Evolutionary conservation across 1,140 invertebrate species (phyloP), one percentile per base, ranked within the genome.

Genomic region (Cydia pomonella): DNA sequence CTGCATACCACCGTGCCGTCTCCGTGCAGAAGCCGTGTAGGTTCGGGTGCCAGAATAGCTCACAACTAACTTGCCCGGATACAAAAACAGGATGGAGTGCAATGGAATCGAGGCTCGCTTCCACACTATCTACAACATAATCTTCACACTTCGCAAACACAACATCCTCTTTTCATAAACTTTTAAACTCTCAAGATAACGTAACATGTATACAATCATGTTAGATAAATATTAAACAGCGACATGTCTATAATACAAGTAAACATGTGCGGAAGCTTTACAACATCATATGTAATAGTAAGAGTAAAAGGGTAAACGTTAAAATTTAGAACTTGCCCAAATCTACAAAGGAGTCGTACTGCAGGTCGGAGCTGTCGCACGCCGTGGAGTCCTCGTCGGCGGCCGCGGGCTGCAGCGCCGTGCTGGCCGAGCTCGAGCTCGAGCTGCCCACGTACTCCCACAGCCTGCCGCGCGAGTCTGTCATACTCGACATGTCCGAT

Each of bases 291-390:
- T 74, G 75, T 50, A 73, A 66, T 33, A 71, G 50, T 73, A 77
- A 73, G 74, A 44, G 53, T 74, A 71, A 73, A 64, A 69, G 59
- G 27, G 71, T 75, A 85, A 92, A 92, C 78, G 90, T 91, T 69
- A 69, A 29, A 29, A 29, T 66, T 66, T 66, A 66, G 27, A 69
- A 69, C 29, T 69, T 69, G 27, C 91, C 91, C 87, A 92, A 89
- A 79, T 92, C 90, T 82, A 92, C 86, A 80, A 91, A 91, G 66
- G 91, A 92, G 69, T 92, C 91, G 77, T 92, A 92, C 78, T 92
- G 91, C 33, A 92, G 79, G 72, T 92, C 91, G 72, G 82, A 86
- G 75, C 81, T 82, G 79, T 92, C 91, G 59, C 85, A 87, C 23
- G 87, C 25, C 44, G 80, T 74, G 1, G 29, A 78, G 21, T 84